phyloP scores from a whole-genome alignment of 2,113 vertebrate genomes.

The Gymnocephalus cernua region DNA sequence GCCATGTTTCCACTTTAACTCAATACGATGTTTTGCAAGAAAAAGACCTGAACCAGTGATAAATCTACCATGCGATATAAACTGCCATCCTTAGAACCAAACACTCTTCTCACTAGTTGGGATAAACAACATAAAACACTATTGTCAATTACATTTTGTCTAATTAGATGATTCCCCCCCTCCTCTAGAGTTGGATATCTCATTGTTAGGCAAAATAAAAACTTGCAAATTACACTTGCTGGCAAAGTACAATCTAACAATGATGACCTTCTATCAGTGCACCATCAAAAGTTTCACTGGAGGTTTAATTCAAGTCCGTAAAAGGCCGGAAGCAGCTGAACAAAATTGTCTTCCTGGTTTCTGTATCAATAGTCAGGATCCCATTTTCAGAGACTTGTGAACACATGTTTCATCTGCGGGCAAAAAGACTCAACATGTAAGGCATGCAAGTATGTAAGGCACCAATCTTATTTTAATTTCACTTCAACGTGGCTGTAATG shows the following conservation, averaged over 20 bases:
- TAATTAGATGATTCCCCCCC: constrained; percentile 22
- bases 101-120: not conserved
- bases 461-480: not conserved
- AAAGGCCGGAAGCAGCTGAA: constrained; percentile 18
- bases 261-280: constrained; percentile 46
- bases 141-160: constrained; percentile 37
- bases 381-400: not conserved
- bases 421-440: not conserved
- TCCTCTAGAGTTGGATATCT: constrained; percentile 9
- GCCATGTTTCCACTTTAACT: not conserved
- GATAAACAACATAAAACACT: constrained; percentile 33
- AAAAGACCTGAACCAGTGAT: constrained; percentile 7
- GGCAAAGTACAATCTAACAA: not conserved
- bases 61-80: constrained; percentile 10
- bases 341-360: constrained; percentile 13
- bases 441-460: not conserved
- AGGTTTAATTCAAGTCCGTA: constrained; percentile 11
- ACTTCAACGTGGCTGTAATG: not conserved
- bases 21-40: constrained; percentile 25
- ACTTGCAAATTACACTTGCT: constrained; percentile 42
- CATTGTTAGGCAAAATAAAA: constrained; percentile 19
- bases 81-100: constrained; percentile 8
- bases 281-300: not conserved
- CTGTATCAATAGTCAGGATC: constrained; percentile 9
- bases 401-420: not conserved